Evolutionary conservation across 2,888 invertebrate species (phyloP), one percentile per base, ranked within the genome.

Genomic region (Magallana nippona): DNA sequence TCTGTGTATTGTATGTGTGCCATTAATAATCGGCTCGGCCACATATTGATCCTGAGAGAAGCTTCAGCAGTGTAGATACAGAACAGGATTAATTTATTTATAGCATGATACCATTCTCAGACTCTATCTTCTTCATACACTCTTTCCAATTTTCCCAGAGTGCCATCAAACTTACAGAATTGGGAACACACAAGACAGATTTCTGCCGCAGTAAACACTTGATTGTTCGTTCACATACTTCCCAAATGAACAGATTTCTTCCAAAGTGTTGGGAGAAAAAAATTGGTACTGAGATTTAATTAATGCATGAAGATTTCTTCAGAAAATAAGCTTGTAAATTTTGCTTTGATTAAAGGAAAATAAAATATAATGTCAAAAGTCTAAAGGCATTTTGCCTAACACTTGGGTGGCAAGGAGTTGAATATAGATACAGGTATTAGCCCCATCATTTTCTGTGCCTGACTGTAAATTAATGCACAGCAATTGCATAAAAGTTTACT

Each of bases 1-100:
- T 13, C 71, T 71, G 71, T 71, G 71, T 71, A 71, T 71, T 71
- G 71, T 71, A 71, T 71, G 71, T 71, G 71, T 71, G 71, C 71
- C 71, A 71, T 71, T 71, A 71, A 71, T 71, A 71, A 71, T 71
- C 71, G 71, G 71, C 71, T 71, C 15, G 71, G 71, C 71, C 27
- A 22, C 71, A 71, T 71, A 71, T 71, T 71, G 71, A 71, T 71
- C 32, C 71, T 71, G 71, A 44, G 71, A 32, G 27, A 71, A 63
- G 27, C 13, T 71, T 27, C 22, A 32, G 71, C 15, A 71, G 71
- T 71, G 32, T 71, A 71, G 71, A 71, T 71, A 71, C 71, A 71
- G 71, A 71, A 27, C 71, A 22, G 71, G 71, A 71, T 71, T 71
- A 71, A 71, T 71, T 71, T 71, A 71, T 71, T 71, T 71, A 71